Conservation (phyloP, 2,888 invertebrate genomes). For the Folsomia manolachei region DNA sequence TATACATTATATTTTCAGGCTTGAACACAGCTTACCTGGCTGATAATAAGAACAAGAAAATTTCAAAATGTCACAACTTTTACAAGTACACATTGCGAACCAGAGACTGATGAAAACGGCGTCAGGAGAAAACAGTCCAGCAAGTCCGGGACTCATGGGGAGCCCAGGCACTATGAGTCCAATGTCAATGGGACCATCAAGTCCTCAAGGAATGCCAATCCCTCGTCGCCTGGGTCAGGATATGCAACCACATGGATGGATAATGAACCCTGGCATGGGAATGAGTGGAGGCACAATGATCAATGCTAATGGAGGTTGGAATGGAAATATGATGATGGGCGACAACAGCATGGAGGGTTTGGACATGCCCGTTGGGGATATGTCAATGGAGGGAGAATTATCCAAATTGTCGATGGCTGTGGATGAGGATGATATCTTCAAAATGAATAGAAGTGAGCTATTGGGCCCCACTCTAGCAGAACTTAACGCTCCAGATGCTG, state of each 20-base stretch:
- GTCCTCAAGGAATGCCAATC: conserved; percentile 50
- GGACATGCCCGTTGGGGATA: conserved; percentile 25
- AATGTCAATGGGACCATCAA: conserved; percentile 48
- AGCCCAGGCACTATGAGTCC: conserved; percentile 49
- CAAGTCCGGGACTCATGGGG: conserved; percentile 40
- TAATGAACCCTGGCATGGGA: conserved; percentile 21
- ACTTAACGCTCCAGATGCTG: conserved; percentile 74
- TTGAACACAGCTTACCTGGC: too few species aligned
- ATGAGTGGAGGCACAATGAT: conserved; percentile 28
- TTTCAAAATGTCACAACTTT: conserved; percentile 32
- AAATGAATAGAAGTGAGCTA: conserved; percentile 81
- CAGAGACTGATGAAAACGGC: conserved; percentile 45
- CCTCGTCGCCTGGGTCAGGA: conserved; percentile 40
- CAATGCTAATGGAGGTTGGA: conserved; percentile 14
- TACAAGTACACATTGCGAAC: conserved; percentile 48
- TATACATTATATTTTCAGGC: too few species aligned
- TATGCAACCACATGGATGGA: conserved; percentile 22
- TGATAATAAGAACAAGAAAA: too few species aligned
- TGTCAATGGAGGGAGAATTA: conserved; percentile 47
- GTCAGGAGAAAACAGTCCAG: conserved; percentile 48
- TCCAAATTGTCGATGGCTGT: conserved; percentile 51
- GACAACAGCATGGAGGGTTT: conserved; percentile 40
- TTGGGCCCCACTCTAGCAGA: conserved; percentile 82
- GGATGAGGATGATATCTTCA: conserved; percentile 84
- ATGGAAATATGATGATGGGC: conserved; percentile 37